These are phyloP conservation scores for Aphis gossypii DNA, from an alignment of 1,140 invertebrate genomes.

Conservation along the genomic window DNA sequence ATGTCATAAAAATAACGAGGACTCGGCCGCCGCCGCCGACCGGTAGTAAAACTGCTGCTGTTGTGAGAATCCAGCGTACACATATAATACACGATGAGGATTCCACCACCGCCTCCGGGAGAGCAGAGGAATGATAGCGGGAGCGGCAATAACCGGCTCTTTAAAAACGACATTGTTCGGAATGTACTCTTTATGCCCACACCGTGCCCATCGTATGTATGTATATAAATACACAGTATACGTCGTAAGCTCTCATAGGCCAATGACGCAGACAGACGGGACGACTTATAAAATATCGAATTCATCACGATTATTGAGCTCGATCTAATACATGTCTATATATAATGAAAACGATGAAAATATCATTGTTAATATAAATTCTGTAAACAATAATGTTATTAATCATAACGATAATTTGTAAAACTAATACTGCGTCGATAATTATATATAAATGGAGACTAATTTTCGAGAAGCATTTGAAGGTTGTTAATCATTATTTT, in stretches of 20 bases:
- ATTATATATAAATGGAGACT: neutral
- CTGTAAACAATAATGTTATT: too few species aligned
- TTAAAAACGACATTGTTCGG: constrained; percentile 14
- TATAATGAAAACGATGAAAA: neutral
- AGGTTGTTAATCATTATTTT: neutral
- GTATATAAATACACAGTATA: neutral
- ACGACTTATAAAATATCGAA: neutral
- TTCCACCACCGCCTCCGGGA: neutral
- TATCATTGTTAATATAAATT: neutral
- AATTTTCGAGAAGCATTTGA: neutral
- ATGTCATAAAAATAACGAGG: constrained; percentile 35
- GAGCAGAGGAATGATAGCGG: neutral
- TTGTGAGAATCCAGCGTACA: neutral
- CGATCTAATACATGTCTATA: neutral
- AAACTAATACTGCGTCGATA: too few species aligned
- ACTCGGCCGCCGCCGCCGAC: neutral
- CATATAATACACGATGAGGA: neutral
- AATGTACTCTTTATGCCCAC: neutral
- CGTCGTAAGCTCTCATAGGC: neutral
- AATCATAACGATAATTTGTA: too few species aligned
- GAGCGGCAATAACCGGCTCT: constrained; percentile 2
- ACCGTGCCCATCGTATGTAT: neutral
- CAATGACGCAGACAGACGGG: neutral
- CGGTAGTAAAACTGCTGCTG: neutral
- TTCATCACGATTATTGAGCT: neutral